A percentile compares a stretch with the other conserved stretches of the same genome.
Conservation (phyloP, 2,113 vertebrate genomes). For the Dipodomys stephensi region DNA sequence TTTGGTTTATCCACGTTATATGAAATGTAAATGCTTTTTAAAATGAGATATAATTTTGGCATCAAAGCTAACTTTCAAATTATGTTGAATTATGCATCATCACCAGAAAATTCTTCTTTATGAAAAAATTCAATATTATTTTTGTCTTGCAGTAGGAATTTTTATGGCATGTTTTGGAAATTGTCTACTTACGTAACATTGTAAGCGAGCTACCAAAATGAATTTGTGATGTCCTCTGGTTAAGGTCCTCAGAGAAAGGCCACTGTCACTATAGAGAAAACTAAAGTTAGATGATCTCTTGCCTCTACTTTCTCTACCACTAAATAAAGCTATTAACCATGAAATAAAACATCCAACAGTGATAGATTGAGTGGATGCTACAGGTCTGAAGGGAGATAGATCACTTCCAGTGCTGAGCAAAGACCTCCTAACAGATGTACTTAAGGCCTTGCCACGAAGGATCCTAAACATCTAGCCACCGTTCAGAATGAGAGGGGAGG, state of each 20-base stretch:
- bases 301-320: neutral
- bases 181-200: neutral
- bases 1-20: neutral
- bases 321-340: neutral
- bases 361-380: neutral
- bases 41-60: conserved; percentile 20
- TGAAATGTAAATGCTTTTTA: conserved; percentile 41
- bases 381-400: neutral
- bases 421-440: neutral
- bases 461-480: accelerated
- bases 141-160: neutral
- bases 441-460: neutral
- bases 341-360: neutral
- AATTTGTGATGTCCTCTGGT: neutral
- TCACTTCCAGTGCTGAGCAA: neutral
- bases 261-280: neutral
- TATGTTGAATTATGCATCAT: neutral
- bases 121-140: conserved; percentile 1
- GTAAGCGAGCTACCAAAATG: neutral
- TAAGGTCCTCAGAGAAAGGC: neutral
- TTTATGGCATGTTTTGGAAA: neutral
- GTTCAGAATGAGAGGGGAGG: neutral
- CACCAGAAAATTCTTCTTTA: conserved; percentile 31
- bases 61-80: conserved; percentile 48
- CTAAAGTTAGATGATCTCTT: neutral